These are phyloP conservation scores for Corapipo altera DNA, from an alignment of 2,113 vertebrate species.

Conservation along the genomic window DNA sequence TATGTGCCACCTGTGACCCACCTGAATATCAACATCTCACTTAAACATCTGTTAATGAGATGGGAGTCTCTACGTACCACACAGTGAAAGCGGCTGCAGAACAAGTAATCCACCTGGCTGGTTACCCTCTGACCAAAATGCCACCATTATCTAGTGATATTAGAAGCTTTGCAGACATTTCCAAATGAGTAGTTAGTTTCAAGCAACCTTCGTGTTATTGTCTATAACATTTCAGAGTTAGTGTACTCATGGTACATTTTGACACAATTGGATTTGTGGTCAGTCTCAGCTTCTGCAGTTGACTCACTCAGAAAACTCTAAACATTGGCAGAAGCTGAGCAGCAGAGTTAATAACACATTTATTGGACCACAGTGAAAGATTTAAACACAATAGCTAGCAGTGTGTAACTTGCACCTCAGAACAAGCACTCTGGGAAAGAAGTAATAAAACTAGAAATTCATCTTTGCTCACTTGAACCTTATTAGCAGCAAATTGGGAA, in stretches of 20 bases:
- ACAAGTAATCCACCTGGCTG: not conserved
- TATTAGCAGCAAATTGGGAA: accelerated
- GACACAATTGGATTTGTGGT: not conserved
- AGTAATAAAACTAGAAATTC: not conserved
- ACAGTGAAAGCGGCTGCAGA: not conserved
- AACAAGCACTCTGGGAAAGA: not conserved
- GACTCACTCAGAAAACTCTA: not conserved
- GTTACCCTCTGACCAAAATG: not conserved
- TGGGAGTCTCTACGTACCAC: accelerated
- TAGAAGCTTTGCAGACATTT: not conserved
- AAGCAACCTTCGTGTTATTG: not conserved
- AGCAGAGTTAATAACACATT: not conserved
- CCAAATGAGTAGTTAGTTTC: not conserved
- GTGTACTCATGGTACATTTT: not conserved
- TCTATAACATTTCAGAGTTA: not conserved
- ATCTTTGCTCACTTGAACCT: not conserved
- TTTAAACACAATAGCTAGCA: not conserved
- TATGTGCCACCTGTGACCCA: not conserved
- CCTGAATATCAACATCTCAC: not conserved
- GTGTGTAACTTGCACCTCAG: accelerated
- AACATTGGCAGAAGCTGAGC: not conserved
- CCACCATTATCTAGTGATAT: not conserved
- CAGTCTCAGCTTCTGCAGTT: not conserved
- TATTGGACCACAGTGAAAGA: not conserved
- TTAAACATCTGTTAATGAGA: not conserved